Base-by-base conservation (phyloP, 2,797 vertebrate genomes). In the Heteromormyrus szaboi region DNA sequence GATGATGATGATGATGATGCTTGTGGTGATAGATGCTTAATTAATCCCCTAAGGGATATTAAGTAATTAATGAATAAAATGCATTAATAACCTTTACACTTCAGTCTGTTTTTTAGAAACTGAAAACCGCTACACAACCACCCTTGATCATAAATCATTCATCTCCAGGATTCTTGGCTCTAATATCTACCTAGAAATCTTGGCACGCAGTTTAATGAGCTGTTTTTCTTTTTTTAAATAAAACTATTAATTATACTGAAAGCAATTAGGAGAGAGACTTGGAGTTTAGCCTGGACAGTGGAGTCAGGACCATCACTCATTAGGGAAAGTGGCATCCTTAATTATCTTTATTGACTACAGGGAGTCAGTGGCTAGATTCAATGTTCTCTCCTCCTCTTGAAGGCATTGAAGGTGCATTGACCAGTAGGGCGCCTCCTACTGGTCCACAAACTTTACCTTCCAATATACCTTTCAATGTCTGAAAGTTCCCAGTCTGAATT, bases 231-330 rank as follows among this genome's bases (percentile, higher is more conserved):
- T 11, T 12, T 72, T 29, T 3, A 62, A 79, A 79, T 44, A 79
- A 79, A 84, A 84, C 46, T 85, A 86, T 86, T 56, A 86, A 86
- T 86, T 53, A 86, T 37, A 54, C 12, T 86, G 22, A 54, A 37
- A 53, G 84, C 46, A 48, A 86, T 86, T 86, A 85, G 46, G 19
- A 85, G 48, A 12, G 84, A 25, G 25, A 54, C 84, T 54, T 53
- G 51, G 84, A 86, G 14, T 33, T 86, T 53, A 53, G 84, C 84
- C 48, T 37, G 29, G 84, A 14, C 1, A 54, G 48, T 25, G 50
- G 84, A 85, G 81, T 51, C 81, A 51, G 9, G n/a, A 12, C 44
- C 81, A 25, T 86, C 22, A 53, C 25, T 54, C 84, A 86, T 53
- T 37, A 86, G 12, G 3, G 84, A 6, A 19, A 86, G 51, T n/a